Conservation (phyloP, 1,140 invertebrate genomes). For the Caerostris darwini region DNA sequence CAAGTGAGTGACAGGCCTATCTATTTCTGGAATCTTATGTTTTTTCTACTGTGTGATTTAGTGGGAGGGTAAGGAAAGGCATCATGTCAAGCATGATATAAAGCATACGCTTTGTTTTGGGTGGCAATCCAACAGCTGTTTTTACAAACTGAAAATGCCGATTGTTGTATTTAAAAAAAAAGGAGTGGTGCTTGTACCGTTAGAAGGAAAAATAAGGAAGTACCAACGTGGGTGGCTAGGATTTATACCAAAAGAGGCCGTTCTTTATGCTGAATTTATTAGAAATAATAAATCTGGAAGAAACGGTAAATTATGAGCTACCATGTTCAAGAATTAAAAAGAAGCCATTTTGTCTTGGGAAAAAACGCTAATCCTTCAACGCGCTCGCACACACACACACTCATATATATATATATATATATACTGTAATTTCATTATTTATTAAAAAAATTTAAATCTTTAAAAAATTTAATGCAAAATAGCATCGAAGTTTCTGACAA, state of each 20-base stretch:
- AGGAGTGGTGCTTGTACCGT: neutral
- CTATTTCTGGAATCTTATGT: neutral
- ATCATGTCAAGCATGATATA: conserved; percentile 43
- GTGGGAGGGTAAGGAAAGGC: neutral
- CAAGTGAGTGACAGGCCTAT: neutral
- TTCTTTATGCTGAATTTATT: conserved; percentile 9
- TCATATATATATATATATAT: no score
- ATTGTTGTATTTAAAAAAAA: conserved; percentile 28
- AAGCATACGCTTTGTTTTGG: conserved; percentile 33
- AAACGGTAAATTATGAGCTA: neutral
- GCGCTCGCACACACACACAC: no score
- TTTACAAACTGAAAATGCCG: conserved; percentile 14
- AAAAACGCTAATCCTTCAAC: neutral
- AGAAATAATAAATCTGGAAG: neutral
- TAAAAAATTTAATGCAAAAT: no score
- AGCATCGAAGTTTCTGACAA: no score
- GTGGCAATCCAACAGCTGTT: conserved; percentile 38
- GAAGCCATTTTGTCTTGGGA: neutral
- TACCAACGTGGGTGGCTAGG: conserved; percentile 29
- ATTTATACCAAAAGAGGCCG: neutral
- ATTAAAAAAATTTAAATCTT: no score
- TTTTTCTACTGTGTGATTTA: neutral
- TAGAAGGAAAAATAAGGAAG: neutral
- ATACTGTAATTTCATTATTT: no score
- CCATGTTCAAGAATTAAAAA: neutral